Percentiles rank a stretch among this genome's conserved stretches.
Evolutionary conservation across 2,888 invertebrate species (phyloP).

Genomic region (Danaus chrysippus): DNA sequence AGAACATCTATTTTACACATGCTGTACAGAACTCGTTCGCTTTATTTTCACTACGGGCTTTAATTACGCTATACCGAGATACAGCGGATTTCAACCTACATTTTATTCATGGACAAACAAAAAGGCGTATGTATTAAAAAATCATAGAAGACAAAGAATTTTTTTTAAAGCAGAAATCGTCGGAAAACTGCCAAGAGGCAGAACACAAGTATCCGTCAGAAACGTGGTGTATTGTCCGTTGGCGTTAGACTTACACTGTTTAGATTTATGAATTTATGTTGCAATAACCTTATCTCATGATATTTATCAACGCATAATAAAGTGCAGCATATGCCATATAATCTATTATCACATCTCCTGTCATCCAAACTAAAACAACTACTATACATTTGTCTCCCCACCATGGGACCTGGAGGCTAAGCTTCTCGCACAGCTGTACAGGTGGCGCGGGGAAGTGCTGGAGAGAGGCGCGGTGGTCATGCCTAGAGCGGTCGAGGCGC

Average conservation of each 20-base stretch:
- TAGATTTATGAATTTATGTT: neutral
- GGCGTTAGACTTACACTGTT: conserved; percentile 26
- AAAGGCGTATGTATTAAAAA: conserved; percentile 28
- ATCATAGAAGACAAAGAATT: conserved; percentile 29
- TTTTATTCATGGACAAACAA: conserved; percentile 25
- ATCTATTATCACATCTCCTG: no score
- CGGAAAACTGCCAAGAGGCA: conserved; percentile 33
- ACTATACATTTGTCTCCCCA: no score
- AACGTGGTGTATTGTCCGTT: conserved; percentile 30
- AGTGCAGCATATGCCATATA: no score
- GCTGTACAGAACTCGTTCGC: conserved; percentile 13
- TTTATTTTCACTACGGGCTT: conserved; percentile 16
- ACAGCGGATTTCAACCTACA: conserved; percentile 23
- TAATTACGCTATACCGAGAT: conserved; percentile 28
- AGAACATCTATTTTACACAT: conserved; percentile 10
- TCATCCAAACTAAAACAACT: no score
- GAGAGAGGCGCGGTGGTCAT: no score
- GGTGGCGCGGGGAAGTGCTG: no score
- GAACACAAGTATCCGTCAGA: conserved; percentile 31
- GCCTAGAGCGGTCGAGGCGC: no score
- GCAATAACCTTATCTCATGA: no score
- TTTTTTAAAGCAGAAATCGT: conserved; percentile 28
- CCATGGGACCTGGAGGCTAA: no score
- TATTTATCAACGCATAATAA: no score
- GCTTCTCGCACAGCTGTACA: no score